Evolutionary conservation across 2,113 vertebrate species (phyloP).

Genomic region (Ciconia stormi): DNA sequence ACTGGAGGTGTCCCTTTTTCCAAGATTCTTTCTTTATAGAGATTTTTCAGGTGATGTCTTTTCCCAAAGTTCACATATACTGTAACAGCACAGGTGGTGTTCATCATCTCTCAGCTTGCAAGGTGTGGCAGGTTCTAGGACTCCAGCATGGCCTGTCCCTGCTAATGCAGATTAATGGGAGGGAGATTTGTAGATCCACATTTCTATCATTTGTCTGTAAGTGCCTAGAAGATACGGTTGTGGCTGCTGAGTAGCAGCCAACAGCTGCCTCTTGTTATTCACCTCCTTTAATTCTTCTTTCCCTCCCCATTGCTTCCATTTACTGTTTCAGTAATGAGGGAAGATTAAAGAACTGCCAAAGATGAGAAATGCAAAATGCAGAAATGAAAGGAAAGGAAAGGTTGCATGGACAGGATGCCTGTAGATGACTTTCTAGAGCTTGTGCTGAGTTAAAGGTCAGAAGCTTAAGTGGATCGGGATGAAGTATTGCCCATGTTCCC

Average conservation of each 20-base stretch:
- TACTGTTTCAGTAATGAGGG: not conserved
- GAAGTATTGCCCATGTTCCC: not conserved
- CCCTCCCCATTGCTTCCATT: not conserved
- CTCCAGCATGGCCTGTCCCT: not conserved
- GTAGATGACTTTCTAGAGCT: not conserved
- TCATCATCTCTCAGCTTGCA: not conserved
- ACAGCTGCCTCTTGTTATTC: conserved; percentile 44
- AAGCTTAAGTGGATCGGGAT: not conserved
- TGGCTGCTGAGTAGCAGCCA: not conserved
- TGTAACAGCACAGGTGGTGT: not conserved
- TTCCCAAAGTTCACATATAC: not conserved
- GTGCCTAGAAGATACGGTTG: not conserved
- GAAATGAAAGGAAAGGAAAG: conserved; percentile 27
- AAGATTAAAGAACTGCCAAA: conserved; percentile 40
- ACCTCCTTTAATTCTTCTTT: conserved; percentile 10
- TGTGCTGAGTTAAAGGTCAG: not conserved
- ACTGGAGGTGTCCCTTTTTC: not conserved
- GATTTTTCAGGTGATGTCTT: not conserved
- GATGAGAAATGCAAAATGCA: not conserved
- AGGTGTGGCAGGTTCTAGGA: not conserved
- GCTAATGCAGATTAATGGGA: not conserved
- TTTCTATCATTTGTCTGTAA: not conserved
- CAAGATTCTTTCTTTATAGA: not conserved
- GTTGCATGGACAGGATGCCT: not conserved
- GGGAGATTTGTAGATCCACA: not conserved